phyloP scores from a whole-genome alignment of 2,888 invertebrate species.

The Meganola albula region DNA sequence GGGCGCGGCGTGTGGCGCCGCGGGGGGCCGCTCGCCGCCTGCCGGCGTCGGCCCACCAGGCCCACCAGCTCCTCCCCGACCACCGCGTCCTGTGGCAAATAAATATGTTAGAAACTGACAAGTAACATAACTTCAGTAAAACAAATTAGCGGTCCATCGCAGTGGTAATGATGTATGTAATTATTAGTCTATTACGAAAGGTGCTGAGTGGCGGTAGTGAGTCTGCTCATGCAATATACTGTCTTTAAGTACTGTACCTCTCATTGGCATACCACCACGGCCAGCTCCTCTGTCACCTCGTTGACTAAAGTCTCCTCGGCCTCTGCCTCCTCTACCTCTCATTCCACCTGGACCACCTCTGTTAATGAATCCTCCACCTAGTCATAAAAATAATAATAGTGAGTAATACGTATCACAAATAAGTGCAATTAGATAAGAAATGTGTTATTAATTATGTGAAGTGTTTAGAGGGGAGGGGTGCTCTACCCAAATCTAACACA shows the following conservation, averaged over 20 bases:
- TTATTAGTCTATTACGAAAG: too few species aligned
- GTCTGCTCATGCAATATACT: too few species aligned
- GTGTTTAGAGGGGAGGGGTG: too few species aligned
- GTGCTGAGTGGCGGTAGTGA: too few species aligned
- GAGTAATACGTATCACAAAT: too few species aligned
- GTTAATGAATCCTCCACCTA: slow-evolving; percentile 62
- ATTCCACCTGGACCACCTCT: slow-evolving; percentile 64
- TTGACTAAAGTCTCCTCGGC: slow-evolving; percentile 63
- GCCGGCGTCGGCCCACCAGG: slow-evolving; percentile 14
- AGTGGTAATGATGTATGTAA: too few species aligned
- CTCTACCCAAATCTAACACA: too few species aligned
- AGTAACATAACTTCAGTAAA: too few species aligned
- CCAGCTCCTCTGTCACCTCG: slow-evolving; percentile 59
- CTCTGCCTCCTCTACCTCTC: slow-evolving; percentile 58
- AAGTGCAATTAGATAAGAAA: too few species aligned
- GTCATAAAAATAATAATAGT: slow-evolving; percentile 8
- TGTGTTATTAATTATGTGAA: too few species aligned
- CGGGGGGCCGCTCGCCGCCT: slow-evolving; percentile 23
- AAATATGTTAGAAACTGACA: too few species aligned
- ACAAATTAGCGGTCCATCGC: too few species aligned
- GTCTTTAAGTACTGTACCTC: slow-evolving; percentile 52
- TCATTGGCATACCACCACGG: slow-evolving; percentile 66
- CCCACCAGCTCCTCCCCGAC: slow-evolving; percentile 49
- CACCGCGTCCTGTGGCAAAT: slow-evolving; percentile 42
- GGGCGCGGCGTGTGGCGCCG: slow-evolving; percentile 32